These are phyloP conservation scores for Oreotrochilus melanogaster DNA, from an alignment of 2,113 vertebrate species.

Conservation along the genomic window DNA sequence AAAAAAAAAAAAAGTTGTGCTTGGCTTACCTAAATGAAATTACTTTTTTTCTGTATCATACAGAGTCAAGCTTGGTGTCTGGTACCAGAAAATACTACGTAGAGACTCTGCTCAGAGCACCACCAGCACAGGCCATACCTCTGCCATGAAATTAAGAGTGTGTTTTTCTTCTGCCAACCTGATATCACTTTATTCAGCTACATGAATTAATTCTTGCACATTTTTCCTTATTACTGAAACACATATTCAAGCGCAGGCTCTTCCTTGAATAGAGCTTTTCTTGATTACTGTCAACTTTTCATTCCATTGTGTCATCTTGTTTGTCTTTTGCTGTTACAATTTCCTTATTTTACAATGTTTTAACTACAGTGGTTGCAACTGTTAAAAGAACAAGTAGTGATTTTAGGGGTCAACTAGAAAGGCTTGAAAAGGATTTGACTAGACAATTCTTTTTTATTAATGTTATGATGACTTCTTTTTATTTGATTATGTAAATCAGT, in stretches of 20 bases:
- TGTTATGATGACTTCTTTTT: conserved; percentile 10
- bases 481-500: conserved; percentile 34
- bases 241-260: background rate
- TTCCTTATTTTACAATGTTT: conserved; percentile 40
- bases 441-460: conserved; percentile 34
- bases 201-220: background rate
- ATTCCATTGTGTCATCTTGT: background rate
- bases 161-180: background rate
- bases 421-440: conserved; percentile 26
- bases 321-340: conserved; percentile 34
- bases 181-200: background rate
- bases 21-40: background rate
- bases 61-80: background rate
- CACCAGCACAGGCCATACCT: background rate
- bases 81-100: background rate
- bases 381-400: conserved; percentile 10
- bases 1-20: background rate
- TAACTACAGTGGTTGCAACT: conserved; percentile 17
- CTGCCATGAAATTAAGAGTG: background rate
- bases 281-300: background rate
- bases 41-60: background rate
- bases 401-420: conserved; percentile 8
- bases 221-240: background rate
- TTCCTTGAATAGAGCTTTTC: background rate
- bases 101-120: background rate